Conservation (phyloP, 2,113 vertebrate genomes). For the Salminus brasiliensis region DNA sequence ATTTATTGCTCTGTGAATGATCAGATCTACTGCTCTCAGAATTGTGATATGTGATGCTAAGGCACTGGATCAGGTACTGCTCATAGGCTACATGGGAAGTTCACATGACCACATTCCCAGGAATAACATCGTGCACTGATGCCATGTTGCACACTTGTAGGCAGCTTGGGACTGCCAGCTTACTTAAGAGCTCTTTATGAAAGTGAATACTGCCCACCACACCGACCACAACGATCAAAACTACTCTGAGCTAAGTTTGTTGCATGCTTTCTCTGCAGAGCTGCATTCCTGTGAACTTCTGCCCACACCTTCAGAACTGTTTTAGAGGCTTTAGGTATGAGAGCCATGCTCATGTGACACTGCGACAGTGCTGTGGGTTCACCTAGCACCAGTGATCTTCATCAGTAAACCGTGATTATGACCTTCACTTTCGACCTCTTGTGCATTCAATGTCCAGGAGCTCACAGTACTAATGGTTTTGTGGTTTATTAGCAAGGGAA, state of each 20-base stretch:
- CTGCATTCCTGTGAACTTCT: conserved; percentile 19
- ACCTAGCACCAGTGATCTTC: not conserved
- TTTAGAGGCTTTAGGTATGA: conserved; percentile 7
- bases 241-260: not conserved
- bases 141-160: not conserved
- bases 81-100: not conserved
- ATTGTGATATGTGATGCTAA: not conserved
- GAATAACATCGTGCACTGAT: not conserved
- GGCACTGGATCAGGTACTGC: not conserved
- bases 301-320: conserved; percentile 1
- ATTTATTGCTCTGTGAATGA: too few relatives aligned
- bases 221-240: conserved; percentile 5
- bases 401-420: not conserved
- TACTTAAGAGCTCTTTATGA: not conserved
- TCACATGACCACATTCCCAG: not conserved
- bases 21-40: too few relatives aligned
- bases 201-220: not conserved
- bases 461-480: conserved; percentile 43
- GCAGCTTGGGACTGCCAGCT: not conserved
- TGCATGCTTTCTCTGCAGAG: not conserved
- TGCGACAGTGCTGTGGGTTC: not conserved
- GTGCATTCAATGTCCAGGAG: not conserved
- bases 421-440: conserved; percentile 2
- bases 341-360: conserved; percentile 2
- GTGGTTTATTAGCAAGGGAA: conserved; percentile 45